A percentile compares a stretch with the other conserved stretches of the same genome.
Evolutionary conservation across 2,797 vertebrate genomes (phyloP).

Genomic region (Rousettus madagascariensis): DNA sequence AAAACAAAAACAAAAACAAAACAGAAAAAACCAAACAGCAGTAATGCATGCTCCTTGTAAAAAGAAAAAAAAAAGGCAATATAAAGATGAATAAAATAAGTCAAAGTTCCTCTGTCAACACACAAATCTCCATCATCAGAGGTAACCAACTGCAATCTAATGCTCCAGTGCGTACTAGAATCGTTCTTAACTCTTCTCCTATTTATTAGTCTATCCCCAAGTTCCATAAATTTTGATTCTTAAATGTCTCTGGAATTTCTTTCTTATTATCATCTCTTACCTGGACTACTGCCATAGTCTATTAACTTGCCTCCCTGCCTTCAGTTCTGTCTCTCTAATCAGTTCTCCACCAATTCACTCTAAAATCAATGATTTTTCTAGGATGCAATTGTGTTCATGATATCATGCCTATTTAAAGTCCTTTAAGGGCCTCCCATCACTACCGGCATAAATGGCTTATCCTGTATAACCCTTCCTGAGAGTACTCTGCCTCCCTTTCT

Average conservation of each 20-base stretch:
- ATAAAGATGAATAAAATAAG: neutral
- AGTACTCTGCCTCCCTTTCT: neutral
- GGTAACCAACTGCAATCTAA: neutral
- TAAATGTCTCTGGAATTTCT: neutral
- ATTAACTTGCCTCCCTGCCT: neutral
- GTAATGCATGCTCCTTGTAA: neutral
- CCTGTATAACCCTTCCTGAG: neutral
- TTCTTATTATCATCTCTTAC: neutral
- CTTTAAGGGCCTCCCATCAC: neutral
- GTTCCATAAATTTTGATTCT: neutral
- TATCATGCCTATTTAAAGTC: neutral
- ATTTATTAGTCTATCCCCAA: neutral
- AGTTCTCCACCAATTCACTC: neutral
- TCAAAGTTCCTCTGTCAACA: neutral
- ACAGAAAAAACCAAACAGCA: neutral
- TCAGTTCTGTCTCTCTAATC: neutral
- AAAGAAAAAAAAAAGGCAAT: neutral
- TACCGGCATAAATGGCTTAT: neutral
- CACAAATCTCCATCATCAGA: neutral
- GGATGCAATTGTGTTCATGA: neutral
- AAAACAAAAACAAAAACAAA: neutral
- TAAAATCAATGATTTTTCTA: slow-evolving; percentile 10
- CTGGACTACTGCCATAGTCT: neutral
- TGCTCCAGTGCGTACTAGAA: accelerated
- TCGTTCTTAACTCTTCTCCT: neutral